A percentile compares a stretch with the other conserved stretches of the same genome.
phyloP scores from a whole-genome alignment of 2,113 vertebrate species.

The Tachysurus vachellii region DNA sequence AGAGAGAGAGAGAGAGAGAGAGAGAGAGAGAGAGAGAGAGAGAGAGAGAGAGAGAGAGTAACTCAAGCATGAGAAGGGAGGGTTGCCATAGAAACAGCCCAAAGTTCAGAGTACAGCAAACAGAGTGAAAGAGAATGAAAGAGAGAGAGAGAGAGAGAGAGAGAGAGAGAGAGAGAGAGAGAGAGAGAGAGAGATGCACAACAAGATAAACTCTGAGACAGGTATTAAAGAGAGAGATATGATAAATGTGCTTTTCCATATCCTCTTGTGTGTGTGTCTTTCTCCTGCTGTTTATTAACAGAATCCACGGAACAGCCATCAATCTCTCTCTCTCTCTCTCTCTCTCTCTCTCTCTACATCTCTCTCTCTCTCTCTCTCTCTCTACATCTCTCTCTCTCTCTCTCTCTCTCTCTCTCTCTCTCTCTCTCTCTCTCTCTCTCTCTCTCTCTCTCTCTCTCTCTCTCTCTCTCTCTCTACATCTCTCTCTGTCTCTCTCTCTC shows the following conservation, averaged over 20 bases:
- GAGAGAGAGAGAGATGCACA: neutral
- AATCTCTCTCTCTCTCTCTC: neutral
- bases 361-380: neutral
- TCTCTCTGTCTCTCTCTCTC: neutral
- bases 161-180: neutral
- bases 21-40: constrained; percentile 12
- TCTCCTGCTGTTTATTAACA: constrained; percentile 18
- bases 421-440: neutral
- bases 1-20: constrained; percentile 28
- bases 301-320: neutral
- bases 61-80: constrained; percentile 25
- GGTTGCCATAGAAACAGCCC: constrained; percentile 66
- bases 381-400: neutral
- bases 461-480: neutral
- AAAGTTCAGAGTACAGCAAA: constrained; percentile 67
- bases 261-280: neutral
- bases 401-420: neutral
- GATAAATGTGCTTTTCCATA: neutral
- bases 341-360: neutral
- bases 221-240: constrained; percentile 9
- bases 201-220: constrained; percentile 47
- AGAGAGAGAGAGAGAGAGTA: neutral
- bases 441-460: neutral
- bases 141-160: neutral
- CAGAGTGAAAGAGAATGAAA: constrained; percentile 49